Conservation (phyloP, 2,888 invertebrate genomes). For the Phortica okadai region DNA sequence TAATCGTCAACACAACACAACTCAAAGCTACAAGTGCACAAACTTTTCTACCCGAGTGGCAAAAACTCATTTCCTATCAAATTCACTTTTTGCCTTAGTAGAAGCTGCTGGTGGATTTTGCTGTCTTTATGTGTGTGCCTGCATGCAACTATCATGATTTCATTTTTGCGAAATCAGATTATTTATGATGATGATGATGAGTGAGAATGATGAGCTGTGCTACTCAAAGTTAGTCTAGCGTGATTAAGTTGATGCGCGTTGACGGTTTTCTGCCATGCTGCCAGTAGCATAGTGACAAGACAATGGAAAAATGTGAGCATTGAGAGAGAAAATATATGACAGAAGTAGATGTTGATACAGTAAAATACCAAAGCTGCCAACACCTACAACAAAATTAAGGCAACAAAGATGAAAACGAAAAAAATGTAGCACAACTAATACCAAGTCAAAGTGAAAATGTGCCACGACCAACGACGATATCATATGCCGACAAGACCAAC, state of each 20-base stretch:
- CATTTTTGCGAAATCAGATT: slow-evolving; percentile 28
- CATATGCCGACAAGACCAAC: background rate
- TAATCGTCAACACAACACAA: background rate
- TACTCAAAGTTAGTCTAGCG: slow-evolving; percentile 53
- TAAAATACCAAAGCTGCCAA: background rate
- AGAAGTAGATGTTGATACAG: background rate
- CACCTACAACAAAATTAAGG: background rate
- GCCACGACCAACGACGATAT: background rate
- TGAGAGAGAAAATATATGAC: slow-evolving; percentile 16
- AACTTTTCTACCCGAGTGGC: background rate
- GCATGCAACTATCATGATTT: background rate
- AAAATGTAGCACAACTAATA: slow-evolving; percentile 20
- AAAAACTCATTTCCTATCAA: slow-evolving; percentile 7
- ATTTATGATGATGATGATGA: slow-evolving; percentile 28
- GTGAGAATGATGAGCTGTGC: slow-evolving; percentile 49
- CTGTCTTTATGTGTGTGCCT: background rate
- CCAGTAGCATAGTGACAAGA: background rate
- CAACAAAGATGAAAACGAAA: background rate
- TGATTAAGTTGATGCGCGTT: slow-evolving; percentile 26
- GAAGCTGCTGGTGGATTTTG: background rate
- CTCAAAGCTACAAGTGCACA: background rate
- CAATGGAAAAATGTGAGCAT: background rate
- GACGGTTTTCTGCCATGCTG: background rate
- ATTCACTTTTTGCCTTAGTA: background rate
- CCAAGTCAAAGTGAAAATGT: background rate